Base-by-base conservation (phyloP, 1,140 invertebrate species). In the Lerema accius region DNA sequence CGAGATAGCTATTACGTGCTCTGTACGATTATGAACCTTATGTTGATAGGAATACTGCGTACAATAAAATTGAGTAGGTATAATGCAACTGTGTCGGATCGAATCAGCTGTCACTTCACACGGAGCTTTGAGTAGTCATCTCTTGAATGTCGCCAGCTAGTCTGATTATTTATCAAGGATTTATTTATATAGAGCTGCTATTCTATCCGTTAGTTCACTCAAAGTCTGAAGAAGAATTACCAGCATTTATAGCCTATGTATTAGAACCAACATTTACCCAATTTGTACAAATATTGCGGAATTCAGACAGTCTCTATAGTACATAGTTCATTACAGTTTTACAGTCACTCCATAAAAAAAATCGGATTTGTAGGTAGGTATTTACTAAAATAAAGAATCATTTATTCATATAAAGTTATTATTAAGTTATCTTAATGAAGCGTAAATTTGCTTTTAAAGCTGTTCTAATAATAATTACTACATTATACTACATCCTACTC, bases 51-150 rank as follows among this genome's bases (percentile, higher is more conserved):
- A 13, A 61, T 76, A 76, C 50, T 64, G 67, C 68, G 65, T 14
- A 65, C 35, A 73, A 50, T 73, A n/a, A 11, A 15, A 37, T 16
- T n/a, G 14, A 43, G 5, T 45, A 17, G 26, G 53, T 67, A 49
- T 64, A 66, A 51, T 10, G 63, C 70, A 74, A 76, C 63, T 74
- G 48, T 66, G 65, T 74, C 67, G 71, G 49, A 74, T 75, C 80
- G 65, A 80, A 84, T 84, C 76, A 80, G 78, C 78, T 87, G 83
- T 84, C 82, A 82, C 73, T 84, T 84, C 79, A 71, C 77, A 82
- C 77, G 79, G 60, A 63, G 75, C 73, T 84, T 81, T 79, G 67
- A 56, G 65, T 71, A 64, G 72, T 80, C 70, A 53, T 65, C 69
- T 68, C 61, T 49, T 72, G 60, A 70, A 76, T 78, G 75, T 84